Conservation (phyloP, 2,888 invertebrate species). For the Nephrotoma appendiculata region DNA sequence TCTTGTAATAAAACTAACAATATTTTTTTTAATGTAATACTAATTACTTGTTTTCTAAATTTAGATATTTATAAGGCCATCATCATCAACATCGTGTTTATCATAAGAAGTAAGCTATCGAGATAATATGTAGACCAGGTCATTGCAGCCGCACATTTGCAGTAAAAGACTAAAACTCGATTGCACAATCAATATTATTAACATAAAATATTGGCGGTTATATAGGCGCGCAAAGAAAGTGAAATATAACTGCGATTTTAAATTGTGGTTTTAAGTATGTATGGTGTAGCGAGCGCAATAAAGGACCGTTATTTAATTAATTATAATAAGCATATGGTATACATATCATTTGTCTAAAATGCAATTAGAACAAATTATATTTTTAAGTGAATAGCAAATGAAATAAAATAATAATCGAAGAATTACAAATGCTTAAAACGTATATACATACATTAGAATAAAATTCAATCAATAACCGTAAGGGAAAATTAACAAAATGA, state of each 20-base stretch:
- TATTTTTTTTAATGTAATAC: background rate
- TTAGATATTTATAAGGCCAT: background rate
- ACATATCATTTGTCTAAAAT: background rate
- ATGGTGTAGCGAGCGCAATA: background rate
- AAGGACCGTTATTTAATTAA: background rate
- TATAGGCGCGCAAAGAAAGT: background rate
- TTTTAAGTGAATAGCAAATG: background rate
- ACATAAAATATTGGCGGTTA: too few species aligned
- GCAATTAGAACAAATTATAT: background rate
- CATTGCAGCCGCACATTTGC: background rate
- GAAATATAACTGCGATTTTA: background rate
- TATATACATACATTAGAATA: background rate
- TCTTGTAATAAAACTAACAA: background rate
- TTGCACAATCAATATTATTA: background rate
- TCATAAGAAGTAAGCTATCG: background rate
- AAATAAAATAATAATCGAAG: background rate
- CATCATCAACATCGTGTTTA: background rate
- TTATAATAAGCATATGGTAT: background rate
- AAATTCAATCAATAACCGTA: background rate
- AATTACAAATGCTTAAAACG: background rate
- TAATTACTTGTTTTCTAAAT: background rate
- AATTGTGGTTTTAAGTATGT: background rate
- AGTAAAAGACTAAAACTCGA: background rate
- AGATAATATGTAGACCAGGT: background rate
- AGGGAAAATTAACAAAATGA: background rate